These are phyloP conservation scores for Gari tellinella DNA, from an alignment of 2,888 invertebrate species.

Conservation along the genomic window DNA sequence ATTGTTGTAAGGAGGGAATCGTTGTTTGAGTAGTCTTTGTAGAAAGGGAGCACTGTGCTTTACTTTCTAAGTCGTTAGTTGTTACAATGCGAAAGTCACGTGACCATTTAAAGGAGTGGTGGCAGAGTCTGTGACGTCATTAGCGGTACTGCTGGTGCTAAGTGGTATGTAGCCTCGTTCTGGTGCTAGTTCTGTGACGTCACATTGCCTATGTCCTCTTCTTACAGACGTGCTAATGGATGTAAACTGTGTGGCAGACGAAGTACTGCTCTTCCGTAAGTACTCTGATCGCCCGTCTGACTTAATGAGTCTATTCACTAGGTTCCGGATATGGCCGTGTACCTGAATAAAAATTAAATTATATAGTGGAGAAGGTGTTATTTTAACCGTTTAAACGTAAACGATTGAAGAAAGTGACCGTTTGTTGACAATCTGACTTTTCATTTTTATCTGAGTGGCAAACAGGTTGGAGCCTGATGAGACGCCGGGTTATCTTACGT, in stretches of 20 bases:
- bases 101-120: constrained; percentile 39
- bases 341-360: constrained; percentile 30
- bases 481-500: no score
- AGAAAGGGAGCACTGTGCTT: no score
- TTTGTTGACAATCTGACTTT: no score
- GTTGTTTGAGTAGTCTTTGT: no score
- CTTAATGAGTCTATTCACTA: constrained; percentile 30
- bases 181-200: constrained; percentile 12
- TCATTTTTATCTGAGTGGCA: no score
- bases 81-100: constrained; percentile 41
- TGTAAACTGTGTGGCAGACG: constrained; percentile 57
- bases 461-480: no score
- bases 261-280: constrained; percentile 39
- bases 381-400: background rate
- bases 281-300: constrained; percentile 18
- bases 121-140: constrained; percentile 18
- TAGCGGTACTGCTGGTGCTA: constrained; percentile 53
- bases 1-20: no score
- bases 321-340: constrained; percentile 36
- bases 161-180: constrained; percentile 52
- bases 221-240: constrained; percentile 22
- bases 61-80: background rate
- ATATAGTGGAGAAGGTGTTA: no score
- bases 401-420: background rate
- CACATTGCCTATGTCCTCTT: constrained; percentile 29